These are phyloP conservation scores for Flexamia atlantica DNA, from an alignment of 2,888 invertebrate genomes.

Conservation along the genomic window DNA sequence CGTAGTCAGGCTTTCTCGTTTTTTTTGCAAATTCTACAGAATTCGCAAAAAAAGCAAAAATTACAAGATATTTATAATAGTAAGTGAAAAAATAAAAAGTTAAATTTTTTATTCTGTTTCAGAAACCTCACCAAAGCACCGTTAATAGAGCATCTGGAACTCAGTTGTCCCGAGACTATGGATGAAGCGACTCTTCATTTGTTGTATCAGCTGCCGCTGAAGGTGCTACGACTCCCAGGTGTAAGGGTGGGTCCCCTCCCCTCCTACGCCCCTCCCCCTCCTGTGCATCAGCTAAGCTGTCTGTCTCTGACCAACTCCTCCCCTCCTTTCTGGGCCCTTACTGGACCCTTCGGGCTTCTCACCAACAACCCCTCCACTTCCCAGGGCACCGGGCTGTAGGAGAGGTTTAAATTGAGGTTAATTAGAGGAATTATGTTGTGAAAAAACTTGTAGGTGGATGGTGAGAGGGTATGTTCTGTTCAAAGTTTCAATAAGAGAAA, in stretches of 20 bases:
- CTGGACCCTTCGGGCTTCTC: slow-evolving; percentile 28
- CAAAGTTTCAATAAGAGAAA: too few species aligned
- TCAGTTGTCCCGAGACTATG: not conserved
- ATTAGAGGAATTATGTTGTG: too few species aligned
- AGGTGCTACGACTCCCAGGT: slow-evolving; percentile 13
- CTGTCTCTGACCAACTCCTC: not conserved
- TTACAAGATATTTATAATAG: too few species aligned
- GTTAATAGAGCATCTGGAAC: slow-evolving; percentile 36
- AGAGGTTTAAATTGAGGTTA: too few species aligned
- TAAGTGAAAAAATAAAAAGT: too few species aligned
- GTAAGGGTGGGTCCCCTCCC: not conserved
- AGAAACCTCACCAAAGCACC: slow-evolving; percentile 5
- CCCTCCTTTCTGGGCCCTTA: slow-evolving; percentile 3
- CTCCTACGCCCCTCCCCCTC: not conserved
- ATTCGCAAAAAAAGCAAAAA: too few species aligned
- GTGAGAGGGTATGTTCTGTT: too few species aligned
- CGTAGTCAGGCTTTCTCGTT: too few species aligned
- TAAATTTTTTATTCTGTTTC: not conserved
- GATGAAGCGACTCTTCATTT: not conserved
- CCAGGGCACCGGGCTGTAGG: not conserved
- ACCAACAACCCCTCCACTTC: slow-evolving; percentile 18
- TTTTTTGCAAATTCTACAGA: too few species aligned
- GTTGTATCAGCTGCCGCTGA: slow-evolving; percentile 8
- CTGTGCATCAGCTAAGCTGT: slow-evolving; percentile 16
- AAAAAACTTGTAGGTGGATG: too few species aligned